Percentiles rank a stretch among this genome's conserved stretches.
phyloP scores from a whole-genome alignment of 2,113 vertebrate species.

The Nothoprocta pentlandii region DNA sequence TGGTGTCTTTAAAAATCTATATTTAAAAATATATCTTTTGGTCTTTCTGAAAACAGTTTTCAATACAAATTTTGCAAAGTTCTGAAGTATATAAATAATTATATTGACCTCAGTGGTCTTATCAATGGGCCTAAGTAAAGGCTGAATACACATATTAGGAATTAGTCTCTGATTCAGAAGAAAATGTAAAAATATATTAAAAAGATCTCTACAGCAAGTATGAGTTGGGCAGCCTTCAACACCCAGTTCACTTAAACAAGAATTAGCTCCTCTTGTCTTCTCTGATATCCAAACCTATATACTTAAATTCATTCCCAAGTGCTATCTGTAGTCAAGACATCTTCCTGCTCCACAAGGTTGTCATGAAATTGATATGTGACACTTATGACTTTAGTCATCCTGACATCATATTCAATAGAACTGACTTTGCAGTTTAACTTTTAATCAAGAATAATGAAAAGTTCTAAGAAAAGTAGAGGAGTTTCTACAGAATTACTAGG shows the following conservation, averaged over 20 bases:
- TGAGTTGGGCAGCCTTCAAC: background rate
- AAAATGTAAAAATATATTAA: background rate
- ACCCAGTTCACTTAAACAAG: background rate
- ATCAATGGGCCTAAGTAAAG: background rate
- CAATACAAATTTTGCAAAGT: background rate
- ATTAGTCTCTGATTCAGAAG: background rate
- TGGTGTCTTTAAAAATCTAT: rapidly evolving
- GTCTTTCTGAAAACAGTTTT: background rate
- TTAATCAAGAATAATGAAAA: background rate
- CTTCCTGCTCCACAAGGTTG: background rate
- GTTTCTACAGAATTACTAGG: background rate
- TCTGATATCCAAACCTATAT: background rate
- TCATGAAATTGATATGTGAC: background rate
- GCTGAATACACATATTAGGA: background rate
- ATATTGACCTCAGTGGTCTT: background rate
- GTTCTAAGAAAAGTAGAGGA: background rate
- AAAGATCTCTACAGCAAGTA: background rate
- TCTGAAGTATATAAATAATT: background rate
- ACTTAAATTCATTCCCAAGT: background rate
- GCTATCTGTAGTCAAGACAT: background rate
- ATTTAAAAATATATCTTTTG: background rate
- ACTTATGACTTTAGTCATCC: background rate
- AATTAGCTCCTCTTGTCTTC: background rate
- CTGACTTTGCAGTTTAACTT: background rate
- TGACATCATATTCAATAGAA: background rate